Base-by-base conservation (phyloP, 2,797 vertebrate species). In the Myiotriccus ornatus region DNA sequence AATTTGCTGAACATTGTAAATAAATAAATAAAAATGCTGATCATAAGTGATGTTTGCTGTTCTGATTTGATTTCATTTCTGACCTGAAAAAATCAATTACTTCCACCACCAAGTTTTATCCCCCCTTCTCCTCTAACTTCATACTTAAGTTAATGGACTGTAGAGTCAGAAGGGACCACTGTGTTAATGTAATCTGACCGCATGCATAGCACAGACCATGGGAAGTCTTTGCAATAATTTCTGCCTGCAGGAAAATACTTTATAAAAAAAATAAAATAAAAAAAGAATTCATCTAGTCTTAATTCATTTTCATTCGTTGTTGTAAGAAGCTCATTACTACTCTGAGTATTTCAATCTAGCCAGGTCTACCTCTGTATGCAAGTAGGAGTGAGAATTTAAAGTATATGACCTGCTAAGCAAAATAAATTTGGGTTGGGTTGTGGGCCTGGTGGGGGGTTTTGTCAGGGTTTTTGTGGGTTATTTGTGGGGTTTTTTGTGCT, bases 1-100 rank as follows among this genome's bases (percentile, higher is more conserved):
- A 87, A 91, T 91, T 85, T 84, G 37, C 46, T 34, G 47, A 90
- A 87, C 39, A 32, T 84, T 53, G 55, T 82, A 95, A 93, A 90
- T 56, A 95, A 86, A 93, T 73, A 96, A 94, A 79, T 60, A 95
- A 95, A 90, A 75, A 86, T 65, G 62, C 49, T 90, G 88, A 95
- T 86, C 80, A n/a, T 91, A 92, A 93, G 65, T 94, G 77, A 56
- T 94, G 69, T 88, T 96, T 96, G 74, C 46, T 93, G 49, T 93
- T 96, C 80, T 35, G 77, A 95, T 94, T 92, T 93, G 62, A 88
- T 93, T 94, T 93, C 41, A 73, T 90, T 90, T 86, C 86, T 96
- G 90, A 90, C 86, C 88, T 86, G 91, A 92, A 92, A 93, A 96
- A 93, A 92, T 95, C 90, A 94, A 89, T 93, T 96, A 95, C 81